These are phyloP conservation scores for Uloborus plumipes DNA, from an alignment of 2,888 invertebrate species.

Conservation along the genomic window DNA sequence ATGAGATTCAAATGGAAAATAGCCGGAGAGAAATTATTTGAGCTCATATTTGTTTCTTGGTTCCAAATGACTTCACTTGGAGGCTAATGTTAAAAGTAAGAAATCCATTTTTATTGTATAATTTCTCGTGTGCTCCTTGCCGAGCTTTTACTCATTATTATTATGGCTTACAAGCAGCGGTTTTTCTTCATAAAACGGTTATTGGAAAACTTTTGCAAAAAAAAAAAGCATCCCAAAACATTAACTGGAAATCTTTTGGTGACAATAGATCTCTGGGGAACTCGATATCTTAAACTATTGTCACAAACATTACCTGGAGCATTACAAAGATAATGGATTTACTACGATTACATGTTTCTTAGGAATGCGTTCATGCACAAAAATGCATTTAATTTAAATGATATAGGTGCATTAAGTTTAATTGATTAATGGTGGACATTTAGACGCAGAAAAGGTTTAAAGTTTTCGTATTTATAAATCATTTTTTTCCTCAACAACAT, in stretches of 20 bases:
- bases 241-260: constrained; percentile 37
- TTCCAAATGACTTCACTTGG: constrained; percentile 47
- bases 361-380: too few species aligned
- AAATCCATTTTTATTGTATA: constrained; percentile 60
- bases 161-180: neutral
- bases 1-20: constrained; percentile 36
- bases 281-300: constrained; percentile 24
- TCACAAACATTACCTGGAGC: too few species aligned
- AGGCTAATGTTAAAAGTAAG: constrained; percentile 53
- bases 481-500: too few species aligned
- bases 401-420: too few species aligned
- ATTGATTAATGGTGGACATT: too few species aligned
- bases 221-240: constrained; percentile 34
- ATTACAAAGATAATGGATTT: too few species aligned
- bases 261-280: constrained; percentile 41
- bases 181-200: neutral
- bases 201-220: constrained; percentile 39
- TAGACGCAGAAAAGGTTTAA: too few species aligned
- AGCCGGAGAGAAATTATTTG: constrained; percentile 47
- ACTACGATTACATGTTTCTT: too few species aligned
- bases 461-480: too few species aligned
- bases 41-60: constrained; percentile 55
- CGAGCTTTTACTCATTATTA: constrained; percentile 29
- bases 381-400: too few species aligned
- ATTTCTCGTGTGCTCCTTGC: constrained; percentile 25